Evolutionary conservation across 2,113 vertebrate species (phyloP), one percentile per base, ranked within the genome.

Genomic region (Solea senegalensis): DNA sequence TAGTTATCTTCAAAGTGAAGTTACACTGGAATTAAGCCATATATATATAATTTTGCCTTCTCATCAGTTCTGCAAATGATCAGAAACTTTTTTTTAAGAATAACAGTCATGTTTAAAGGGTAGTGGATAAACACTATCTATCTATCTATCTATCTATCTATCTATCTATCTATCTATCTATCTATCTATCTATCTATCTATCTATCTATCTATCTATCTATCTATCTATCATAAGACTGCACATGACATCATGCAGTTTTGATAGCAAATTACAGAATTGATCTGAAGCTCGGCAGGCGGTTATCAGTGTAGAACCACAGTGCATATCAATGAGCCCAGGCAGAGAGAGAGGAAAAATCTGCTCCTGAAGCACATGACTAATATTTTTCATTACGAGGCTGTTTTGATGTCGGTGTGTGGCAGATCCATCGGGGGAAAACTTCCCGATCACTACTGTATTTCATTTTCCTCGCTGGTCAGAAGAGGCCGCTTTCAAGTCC

Each of bases 241-340:
- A 56, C 49, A 80, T 83, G 76, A 77, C 64, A 74, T 76, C 84
- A 76, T 56, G n/a, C 49, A 79, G 72, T 84, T 88, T 85, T 88
- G 72, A 86, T 81, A 74, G 83, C 68, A 82, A 86, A 86, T 88
- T 89, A 80, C 69, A 80, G 58, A 87, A 88, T 82, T 89, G 85
- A 90, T 88, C 76, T 57, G 63, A 59, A 75, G 83, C 88, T 89
- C 86, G 84, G 84, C 62, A 84, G 78, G 88, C 74, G 86, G 78
- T 89, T 89, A 89, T 86, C 81, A 78, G 74, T 53, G 51, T 11
- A 51, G 54, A 72, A 50, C 71, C 48, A 53, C 14, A 6, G 50
- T 74, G 80, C 83, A 85, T 86, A 88, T 85, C 67, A 91, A 89
- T 86, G 69, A 86, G 76, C 52, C 12, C 9, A 52, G 9, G 44